Percentiles rank a stretch among this genome's conserved stretches.
Conservation (phyloP, 2,113 vertebrate species). For the Gulo gulo region DNA sequence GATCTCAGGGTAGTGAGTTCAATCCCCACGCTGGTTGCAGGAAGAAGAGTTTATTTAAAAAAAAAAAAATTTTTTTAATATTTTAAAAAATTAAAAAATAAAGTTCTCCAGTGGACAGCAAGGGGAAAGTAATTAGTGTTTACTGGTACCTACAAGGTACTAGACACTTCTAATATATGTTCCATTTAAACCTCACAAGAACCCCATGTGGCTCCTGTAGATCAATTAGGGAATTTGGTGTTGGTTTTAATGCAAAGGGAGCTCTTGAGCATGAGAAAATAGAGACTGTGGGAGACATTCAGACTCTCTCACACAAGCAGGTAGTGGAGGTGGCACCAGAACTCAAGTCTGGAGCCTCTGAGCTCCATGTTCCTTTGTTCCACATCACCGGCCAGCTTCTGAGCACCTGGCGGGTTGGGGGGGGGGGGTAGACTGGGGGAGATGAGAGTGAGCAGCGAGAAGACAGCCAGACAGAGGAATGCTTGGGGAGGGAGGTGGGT, state of each 20-base stretch:
- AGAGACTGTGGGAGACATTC: neutral
- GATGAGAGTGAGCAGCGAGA: constrained; percentile 66
- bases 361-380: neutral
- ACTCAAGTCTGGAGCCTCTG: neutral
- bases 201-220: neutral
- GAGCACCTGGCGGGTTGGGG: neutral
- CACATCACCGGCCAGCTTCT: neutral
- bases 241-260: neutral
- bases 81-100: neutral
- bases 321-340: neutral
- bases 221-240: neutral
- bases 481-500: neutral
- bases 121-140: neutral
- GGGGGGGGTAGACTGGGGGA: constrained; percentile 12
- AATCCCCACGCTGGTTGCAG: neutral
- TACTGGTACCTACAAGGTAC: neutral
- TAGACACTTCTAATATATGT: neutral
- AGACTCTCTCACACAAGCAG: neutral
- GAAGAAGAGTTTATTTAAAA: neutral
- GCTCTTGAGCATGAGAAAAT: neutral
- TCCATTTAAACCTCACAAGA: neutral
- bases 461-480: neutral
- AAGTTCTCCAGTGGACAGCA: neutral
- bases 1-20: neutral
- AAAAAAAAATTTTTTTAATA: neutral